Base-by-base conservation (phyloP, 2,113 vertebrate genomes). In the Vulpes lagopus region DNA sequence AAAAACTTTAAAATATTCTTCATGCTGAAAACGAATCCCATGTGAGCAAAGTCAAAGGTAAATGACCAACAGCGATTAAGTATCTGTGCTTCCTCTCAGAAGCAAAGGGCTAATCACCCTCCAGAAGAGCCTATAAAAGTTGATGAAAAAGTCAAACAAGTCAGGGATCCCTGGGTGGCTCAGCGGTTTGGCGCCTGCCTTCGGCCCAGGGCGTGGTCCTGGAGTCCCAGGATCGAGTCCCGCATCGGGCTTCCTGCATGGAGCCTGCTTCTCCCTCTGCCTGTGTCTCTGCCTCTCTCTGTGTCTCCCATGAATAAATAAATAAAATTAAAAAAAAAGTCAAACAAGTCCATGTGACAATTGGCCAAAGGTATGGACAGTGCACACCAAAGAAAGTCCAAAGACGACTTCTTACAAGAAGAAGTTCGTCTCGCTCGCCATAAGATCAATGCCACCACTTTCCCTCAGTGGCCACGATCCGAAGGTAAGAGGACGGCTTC, bases 361-460 rank as follows among this genome's bases (percentile, higher is more conserved):
- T 20, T 30, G 69, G 20, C 64, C 25, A 53, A 9, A 15, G 32
- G 9, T 5, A 3, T 0, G 43, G 38, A 23, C 14, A 30, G 6
- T 27, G 2, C 7, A 11, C 23, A 17, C 83, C 8, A 53, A 12
- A 81, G 76, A 43, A 55, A 16, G 23, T 17, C 8, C 8, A 0
- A 12, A 74, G 0, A 1, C 20, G 12, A 64, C 22, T 43, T 65
- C 8, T 1, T 0, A 12, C 2, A 4, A 27, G 12, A 10, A 51
- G 87, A 5, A 10, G 8, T 32, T 49, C 30, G 3, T 38, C 19
- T 20, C 22, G 4, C 25, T 53, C 4, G 0, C 4, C 16, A 64
- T 0, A 17, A 62, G 12, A 23, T 14, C 64, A 2, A 8, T 0
- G 17, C 4, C 64, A 43, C 43, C 43, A 43, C 1, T 7, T 8